Evolutionary conservation across 2,113 vertebrate genomes (phyloP).

Genomic region (Calidris pugnax): DNA sequence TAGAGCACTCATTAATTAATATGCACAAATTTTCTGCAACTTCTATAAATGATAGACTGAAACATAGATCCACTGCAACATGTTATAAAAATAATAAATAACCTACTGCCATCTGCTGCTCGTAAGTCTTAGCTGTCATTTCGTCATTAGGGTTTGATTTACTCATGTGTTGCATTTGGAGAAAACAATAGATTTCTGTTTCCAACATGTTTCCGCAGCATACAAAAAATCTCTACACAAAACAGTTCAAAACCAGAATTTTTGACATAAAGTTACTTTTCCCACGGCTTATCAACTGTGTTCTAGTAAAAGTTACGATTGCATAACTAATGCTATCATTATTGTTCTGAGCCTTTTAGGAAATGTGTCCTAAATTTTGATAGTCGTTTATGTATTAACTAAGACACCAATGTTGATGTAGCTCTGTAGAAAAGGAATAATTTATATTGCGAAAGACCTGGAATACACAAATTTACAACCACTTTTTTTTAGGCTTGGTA

Average conservation of each 20-base stretch:
- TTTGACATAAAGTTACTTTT: not conserved
- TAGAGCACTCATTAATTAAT: not conserved
- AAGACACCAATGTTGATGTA: not conserved
- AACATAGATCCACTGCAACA: not conserved
- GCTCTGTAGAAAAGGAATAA: not conserved
- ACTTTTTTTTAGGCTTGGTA: not conserved
- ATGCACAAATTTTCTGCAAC: not conserved
- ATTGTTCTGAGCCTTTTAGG: not conserved
- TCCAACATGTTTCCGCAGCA: not conserved
- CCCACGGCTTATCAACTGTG: not conserved
- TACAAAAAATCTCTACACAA: not conserved
- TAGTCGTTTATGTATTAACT: not conserved
- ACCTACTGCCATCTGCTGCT: conserved; percentile 29
- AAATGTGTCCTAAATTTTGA: not conserved
- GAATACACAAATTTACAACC: not conserved
- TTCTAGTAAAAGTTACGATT: not conserved
- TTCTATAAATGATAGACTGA: not conserved
- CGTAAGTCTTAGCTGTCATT: not conserved
- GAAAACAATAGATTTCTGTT: not conserved
- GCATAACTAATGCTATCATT: fast-evolving
- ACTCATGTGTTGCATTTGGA: not conserved
- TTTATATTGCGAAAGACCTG: not conserved
- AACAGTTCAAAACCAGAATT: not conserved
- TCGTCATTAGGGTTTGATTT: not conserved
- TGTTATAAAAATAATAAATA: conserved; percentile 1